Evolutionary conservation across 2,797 vertebrate genomes (phyloP).

Genomic region (Meriones psammophilus): DNA sequence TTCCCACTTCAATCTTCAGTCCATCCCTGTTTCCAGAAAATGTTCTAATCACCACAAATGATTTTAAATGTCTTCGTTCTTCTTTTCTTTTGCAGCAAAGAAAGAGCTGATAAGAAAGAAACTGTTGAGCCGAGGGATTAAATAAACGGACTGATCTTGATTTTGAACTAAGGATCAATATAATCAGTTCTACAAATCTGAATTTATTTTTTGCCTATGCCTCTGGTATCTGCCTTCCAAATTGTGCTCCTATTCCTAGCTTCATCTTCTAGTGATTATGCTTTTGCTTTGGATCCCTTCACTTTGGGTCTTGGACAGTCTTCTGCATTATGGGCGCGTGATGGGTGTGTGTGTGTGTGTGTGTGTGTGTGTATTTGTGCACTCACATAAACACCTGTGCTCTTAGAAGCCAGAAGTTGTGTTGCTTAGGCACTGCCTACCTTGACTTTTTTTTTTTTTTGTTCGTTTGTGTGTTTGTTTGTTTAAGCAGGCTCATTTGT

Average conservation of each 20-base stretch:
- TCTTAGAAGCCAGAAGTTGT: background rate
- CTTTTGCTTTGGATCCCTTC: background rate
- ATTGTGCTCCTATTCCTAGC: background rate
- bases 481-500: background rate
- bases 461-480: background rate
- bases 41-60: conserved; percentile 4
- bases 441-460: background rate
- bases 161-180: conserved; percentile 28
- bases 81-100: background rate
- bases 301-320: background rate
- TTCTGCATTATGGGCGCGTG: background rate
- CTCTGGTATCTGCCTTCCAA: background rate
- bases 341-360: background rate
- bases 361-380: background rate
- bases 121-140: background rate
- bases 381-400: background rate
- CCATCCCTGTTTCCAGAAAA: conserved; percentile 38
- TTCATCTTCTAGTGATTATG: background rate
- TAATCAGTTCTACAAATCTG: background rate
- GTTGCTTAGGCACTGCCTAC: background rate
- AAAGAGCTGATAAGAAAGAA: conserved; percentile 33
- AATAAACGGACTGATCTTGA: background rate
- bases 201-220: background rate
- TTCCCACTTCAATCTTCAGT: background rate
- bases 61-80: background rate